Base-by-base conservation (phyloP, 2,888 invertebrate species). In the Tipula helvola region DNA sequence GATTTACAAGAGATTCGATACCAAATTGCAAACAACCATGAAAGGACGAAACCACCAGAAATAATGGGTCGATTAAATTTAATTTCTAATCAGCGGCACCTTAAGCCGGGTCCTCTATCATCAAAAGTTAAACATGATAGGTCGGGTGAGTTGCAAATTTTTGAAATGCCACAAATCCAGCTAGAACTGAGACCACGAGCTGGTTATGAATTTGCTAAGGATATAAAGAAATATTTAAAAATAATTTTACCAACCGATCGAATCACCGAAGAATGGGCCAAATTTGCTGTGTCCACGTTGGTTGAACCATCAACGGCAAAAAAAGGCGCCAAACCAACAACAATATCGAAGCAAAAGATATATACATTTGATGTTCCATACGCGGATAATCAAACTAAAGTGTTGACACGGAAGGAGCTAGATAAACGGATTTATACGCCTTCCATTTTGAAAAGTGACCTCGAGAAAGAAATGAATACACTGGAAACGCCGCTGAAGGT, bases 301-400 rank as follows among this genome's bases (percentile, higher is more conserved):
- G 88, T 89, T 41, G 87, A 86, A 5, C 86, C 85, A 3, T 52
- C 39, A 28, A 2, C 12, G 10, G 0, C 71, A 42, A 13, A 42
- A 86, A 52, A 86, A 47, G 41, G 16, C 42, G 41, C 28, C 7
- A 71, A 28, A 28, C 28, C 71, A 71, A 18, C 18, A 16, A 12
- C 16, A 85, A 71, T 28, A 71, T 10, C 16, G 3, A 44, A 44
- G 47, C 18, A 44, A 86, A n/a, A 90, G 87, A 90, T 91, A 28
- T 92, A 93, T 86, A 92, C 92, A 83, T 95, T 95, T 90, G 91
- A 93, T 86, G 90, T 95, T 88, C 92, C 92, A 36, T 95, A 94
- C 89, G 91, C 92, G 88, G 93, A 93, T 89, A 92, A 93, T 89
- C 94, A 94, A 89, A 92, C 92, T 88, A 92, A 92, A 88, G 90